Evolutionary conservation across 1,140 invertebrate genomes (phyloP), one percentile per base, ranked within the genome.

Genomic region (Ladona fulva): DNA sequence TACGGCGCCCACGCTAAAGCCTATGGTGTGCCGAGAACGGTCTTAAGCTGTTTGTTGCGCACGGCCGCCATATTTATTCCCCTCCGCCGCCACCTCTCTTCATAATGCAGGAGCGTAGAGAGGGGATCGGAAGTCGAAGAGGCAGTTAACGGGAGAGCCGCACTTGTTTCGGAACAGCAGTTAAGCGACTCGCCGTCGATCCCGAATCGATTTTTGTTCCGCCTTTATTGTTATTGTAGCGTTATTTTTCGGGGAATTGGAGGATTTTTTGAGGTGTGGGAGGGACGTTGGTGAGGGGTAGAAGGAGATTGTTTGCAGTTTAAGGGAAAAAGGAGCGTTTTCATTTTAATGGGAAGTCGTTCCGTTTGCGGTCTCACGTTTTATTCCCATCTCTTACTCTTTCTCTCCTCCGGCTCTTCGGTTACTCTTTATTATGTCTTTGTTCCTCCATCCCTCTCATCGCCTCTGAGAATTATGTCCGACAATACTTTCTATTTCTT

Each of bases 371-470:
- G 52, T 66, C 52, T 66, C 52, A 66, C 52, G 52, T 66, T 66
- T 66, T 66, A 66, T 66, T 66, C 14, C 52, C n/a, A 6, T 12
- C 12, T 12, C n/a, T 37, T n/a, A n/a, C n/a, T n/a, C n/a, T n/a
- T n/a, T n/a, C 19, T 19, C 10, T 52, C 19, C 44, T 19, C 44
- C 44, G 10, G 10, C 52, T 66, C 52, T 22, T 66, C 52, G 16
- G 52, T 66, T 66, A 66, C 52, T 66, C 52, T 66, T 66, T 66
- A 66, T 66, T 66, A 66, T 66, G 5, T 66, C 52, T 66, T 66
- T 66, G 1, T 52, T 52, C 19, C 44, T 52, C 19, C 44, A 10
- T 66, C 52, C 52, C 3, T 66, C 52, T 22, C 14, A 66, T 22
- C 29, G 29, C 29, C 29, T 37, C 1, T 5, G 29, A 37, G 29